Evolutionary conservation across 1,140 invertebrate genomes (phyloP).

Genomic region (Nixonia krombeini): DNA sequence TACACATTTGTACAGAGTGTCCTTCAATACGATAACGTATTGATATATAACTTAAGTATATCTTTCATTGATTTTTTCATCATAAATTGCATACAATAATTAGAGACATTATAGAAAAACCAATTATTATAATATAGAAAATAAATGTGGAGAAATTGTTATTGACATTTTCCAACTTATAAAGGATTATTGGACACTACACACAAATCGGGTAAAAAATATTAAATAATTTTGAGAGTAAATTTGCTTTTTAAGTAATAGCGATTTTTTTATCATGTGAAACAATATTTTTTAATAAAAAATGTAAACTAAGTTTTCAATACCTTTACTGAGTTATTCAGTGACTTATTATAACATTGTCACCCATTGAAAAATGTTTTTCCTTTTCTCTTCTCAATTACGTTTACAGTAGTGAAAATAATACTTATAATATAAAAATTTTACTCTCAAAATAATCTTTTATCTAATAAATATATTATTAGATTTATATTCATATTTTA

Average conservation of each 20-base stretch:
- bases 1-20: conserved; percentile 16
- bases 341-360: conserved; percentile 25
- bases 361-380: conserved; percentile 33
- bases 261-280: too few species aligned
- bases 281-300: too few species aligned
- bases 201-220: conserved; percentile 8
- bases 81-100: conserved; percentile 7
- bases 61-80: background rate
- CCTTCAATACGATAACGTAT: conserved; percentile 7
- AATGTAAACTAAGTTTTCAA: too few species aligned
- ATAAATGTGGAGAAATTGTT: background rate
- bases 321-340: too few species aligned
- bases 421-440: conserved; percentile 29
- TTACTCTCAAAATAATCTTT: conserved; percentile 50
- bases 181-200: conserved; percentile 11
- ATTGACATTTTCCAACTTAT: background rate
- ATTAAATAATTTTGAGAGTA: conserved; percentile 39
- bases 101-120: background rate
- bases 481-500: conserved; percentile 46
- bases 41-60: too few species aligned
- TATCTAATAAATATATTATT: conserved; percentile 45
- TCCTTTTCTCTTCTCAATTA: conserved; percentile 35
- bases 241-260: conserved; percentile 6
- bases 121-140: background rate
- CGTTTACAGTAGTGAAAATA: conserved; percentile 40